Evolutionary conservation across 2,888 invertebrate species (phyloP), one percentile per base, ranked within the genome.

Genomic region (Malacosoma neustria): DNA sequence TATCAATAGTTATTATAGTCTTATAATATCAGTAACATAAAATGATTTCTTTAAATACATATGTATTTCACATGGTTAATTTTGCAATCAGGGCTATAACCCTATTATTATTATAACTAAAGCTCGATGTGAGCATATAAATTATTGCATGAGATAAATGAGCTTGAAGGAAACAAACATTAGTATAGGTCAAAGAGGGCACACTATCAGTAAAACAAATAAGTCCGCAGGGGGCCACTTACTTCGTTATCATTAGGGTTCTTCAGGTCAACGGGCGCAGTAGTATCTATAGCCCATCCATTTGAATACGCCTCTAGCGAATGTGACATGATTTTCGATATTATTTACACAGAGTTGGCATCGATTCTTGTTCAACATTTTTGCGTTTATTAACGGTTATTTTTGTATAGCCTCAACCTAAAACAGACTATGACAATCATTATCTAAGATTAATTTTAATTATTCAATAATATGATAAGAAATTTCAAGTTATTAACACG

Each of bases 141-240:
- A 22, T 32, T 12, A 15, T 50, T 46, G 37, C 50, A 46, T 41
- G 38, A 42, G 40, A 32, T 14, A 5, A 29, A 3, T 42, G 43
- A 47, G 51, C 49, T 36, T 43, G 34, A 44, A 40, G 48, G 36
- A 45, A 38, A 35, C 38, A 33, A 42, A 43, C 44, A 42, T 39
- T 40, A 49, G 57, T 48, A 51, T 58, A 67, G 72, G 72, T 69
- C 66, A 66, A 39, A 57, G 60, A 68, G 70, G 66, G 62, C 67
- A 46, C 46, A 45, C 69, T 76, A 79, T 70, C 70, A 42, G 40
- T 37, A 41, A 51, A 46, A 69, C 69, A 80, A 84, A 82, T 77
- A 81, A 76, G 65, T 68, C 55, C 53, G 72, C 80, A 73, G 84
- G 84, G 82, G 84, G 65, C 66, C 69, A 70, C 82, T 82, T 80